Base-by-base conservation (phyloP, 2,797 vertebrate species). In the Pseudochaenichthys georgianus region DNA sequence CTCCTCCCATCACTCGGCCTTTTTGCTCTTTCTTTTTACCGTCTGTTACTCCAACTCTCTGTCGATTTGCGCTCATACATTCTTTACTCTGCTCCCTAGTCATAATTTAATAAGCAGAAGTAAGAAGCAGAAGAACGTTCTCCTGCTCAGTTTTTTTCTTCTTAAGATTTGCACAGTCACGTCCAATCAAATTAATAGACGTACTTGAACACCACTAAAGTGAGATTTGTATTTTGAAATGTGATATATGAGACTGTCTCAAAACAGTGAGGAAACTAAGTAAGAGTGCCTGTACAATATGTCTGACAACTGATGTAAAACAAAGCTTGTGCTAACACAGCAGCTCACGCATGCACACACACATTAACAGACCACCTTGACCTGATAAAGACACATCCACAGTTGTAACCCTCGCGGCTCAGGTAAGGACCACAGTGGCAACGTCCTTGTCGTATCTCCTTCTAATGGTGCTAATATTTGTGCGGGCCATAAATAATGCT, bases 391-490 rank as follows among this genome's bases (percentile, higher is more conserved):
- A 93, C 86, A 71, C 89, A 91, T 90, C 88, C 84, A 82, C 66
- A 64, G 78, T 67, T 59, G 45, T 66, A 77, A 83, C 83, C 90
- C 92, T 93, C 17, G 70, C 67, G 81, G 90, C 90, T 92, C 82
- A 85, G 70, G 65, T 86, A 73, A 87, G 80, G 92, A 91, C 92
- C 93, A 90, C 92, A 85, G 91, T 87, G 93, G 90, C 93, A 94
- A 94, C 95, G 93, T 94, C 93, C 94, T 87, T 85, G 89, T 92
- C 89, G 85, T 86, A 88, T 91, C 91, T 94, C 85, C 52, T 72
- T 71, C 89, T 95, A 95, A 96, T 96, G 96, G 96, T 93, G 94
- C 95, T 98, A 97, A 98, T 97, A 98, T 97, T 96, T 96, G 96
- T 95, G 95, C 92, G 81, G 95, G 94, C 95, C 96, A 98, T 98